Percentiles rank a stretch among this genome's conserved stretches.
Conservation (phyloP, 2,113 vertebrate genomes). For the Panthera tigris region DNA sequence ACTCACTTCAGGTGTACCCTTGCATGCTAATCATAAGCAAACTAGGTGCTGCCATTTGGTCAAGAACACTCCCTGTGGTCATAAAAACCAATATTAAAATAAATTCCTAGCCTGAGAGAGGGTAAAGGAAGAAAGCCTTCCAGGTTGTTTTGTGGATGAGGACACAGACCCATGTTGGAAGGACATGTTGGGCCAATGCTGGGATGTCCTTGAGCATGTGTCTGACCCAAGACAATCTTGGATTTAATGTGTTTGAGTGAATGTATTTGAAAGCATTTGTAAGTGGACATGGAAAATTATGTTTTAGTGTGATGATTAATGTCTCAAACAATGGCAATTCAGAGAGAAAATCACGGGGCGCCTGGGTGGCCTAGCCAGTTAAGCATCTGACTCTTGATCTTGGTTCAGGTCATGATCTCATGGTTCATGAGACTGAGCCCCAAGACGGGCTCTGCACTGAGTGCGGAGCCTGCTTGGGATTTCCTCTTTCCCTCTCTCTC, state of each 20-base stretch:
- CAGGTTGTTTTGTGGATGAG: not conserved
- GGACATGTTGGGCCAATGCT: not conserved
- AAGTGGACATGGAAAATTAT: constrained; percentile 7
- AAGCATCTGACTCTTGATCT: no score
- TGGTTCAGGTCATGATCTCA: no score
- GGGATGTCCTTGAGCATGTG: not conserved
- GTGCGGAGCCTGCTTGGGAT: no score
- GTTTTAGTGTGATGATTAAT: constrained; percentile 18
- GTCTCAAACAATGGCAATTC: constrained; percentile 42
- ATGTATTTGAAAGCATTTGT: constrained; percentile 41
- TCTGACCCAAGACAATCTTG: not conserved
- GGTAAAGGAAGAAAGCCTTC: not conserved
- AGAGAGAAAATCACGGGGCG: not conserved
- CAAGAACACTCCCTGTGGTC: not conserved
- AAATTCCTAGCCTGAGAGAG: not conserved
- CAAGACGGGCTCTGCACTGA: no score
- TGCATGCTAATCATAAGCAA: not conserved
- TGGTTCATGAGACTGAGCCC: no score
- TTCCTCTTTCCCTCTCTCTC: no score
- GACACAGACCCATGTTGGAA: not conserved
- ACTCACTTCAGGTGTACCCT: not conserved
- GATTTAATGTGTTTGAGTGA: constrained; percentile 27
- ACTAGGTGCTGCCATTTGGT: not conserved
- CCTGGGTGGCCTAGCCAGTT: no score
- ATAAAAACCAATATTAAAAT: not conserved